Evolutionary conservation across 2,888 invertebrate genomes (phyloP).

Genomic region (Rhingia rostrata): DNA sequence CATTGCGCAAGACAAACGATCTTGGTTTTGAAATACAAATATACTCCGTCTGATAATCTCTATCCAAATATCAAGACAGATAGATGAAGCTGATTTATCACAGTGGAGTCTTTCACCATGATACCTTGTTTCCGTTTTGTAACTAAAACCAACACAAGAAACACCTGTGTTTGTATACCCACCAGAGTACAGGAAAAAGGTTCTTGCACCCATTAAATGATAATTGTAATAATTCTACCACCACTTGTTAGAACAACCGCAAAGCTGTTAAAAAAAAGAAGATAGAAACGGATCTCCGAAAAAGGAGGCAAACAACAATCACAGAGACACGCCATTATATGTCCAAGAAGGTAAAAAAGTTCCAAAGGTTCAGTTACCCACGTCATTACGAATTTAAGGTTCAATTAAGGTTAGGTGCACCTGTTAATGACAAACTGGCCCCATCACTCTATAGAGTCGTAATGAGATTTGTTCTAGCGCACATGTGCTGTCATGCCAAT

Average conservation of each 20-base stretch:
- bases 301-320: slow-evolving; percentile 15
- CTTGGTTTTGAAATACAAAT: slow-evolving; percentile 3
- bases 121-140: slow-evolving; percentile 29
- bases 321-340: slow-evolving; percentile 4
- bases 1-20: slow-evolving; percentile 16
- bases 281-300: slow-evolving; percentile 37
- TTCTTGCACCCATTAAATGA: slow-evolving; percentile 64
- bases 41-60: not conserved
- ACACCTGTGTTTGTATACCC: not conserved
- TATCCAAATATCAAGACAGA: not conserved
- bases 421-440: not conserved
- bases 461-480: slow-evolving; percentile 35
- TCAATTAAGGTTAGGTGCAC: not conserved
- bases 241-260: slow-evolving; percentile 35
- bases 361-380: slow-evolving; percentile 21
- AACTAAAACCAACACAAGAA: not conserved
- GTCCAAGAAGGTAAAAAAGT: not conserved
- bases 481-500: slow-evolving; percentile 56
- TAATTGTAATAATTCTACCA: slow-evolving; percentile 50
- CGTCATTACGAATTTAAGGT: slow-evolving; percentile 13
- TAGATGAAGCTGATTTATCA: too few species aligned
- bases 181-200: slow-evolving; percentile 25
- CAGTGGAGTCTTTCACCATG: too few species aligned
- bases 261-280: slow-evolving; percentile 51
- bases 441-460: slow-evolving; percentile 14